Base-by-base conservation (phyloP, 2,888 invertebrate species). In the Stratiomys singularior region DNA sequence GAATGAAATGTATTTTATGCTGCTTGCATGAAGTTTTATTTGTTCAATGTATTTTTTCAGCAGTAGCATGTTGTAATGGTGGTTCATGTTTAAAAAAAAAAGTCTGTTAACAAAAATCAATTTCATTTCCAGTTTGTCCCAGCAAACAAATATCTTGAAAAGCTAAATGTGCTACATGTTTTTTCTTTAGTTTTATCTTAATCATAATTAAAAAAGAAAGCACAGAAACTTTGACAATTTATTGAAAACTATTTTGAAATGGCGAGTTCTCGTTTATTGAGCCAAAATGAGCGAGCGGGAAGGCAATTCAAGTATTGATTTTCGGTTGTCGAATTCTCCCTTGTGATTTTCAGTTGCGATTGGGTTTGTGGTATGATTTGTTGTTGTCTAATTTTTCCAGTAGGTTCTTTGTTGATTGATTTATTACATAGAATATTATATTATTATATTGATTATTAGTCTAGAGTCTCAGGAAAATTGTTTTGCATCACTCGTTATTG, bases 101-200 rank as follows among this genome's bases (percentile, higher is more conserved):
- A 72, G 21, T 44, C 37, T 5, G 47, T 69, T 47, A 69, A 23
- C 46, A 69, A 69, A 69, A 47, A 21, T 44, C 21, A 15, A 67
- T 25, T 46, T n/a, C 44, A 56, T 52, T 46, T 56, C 28, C 23
- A 69, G 77, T 77, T 77, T 77, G 77, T 69, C 69, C 77, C 77
- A 77, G 77, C 77, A 77, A 77, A 77, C 77, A 69, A 64, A 76
- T 46, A 76, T 15, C 37, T 58, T 63, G 21, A 64, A 76, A 47
- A 76, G 72, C 58, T 46, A 11, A 60, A 64, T n/a, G 27, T 18
- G 46, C 28, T 72, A 37, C 9, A 72, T 72, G 52, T 72, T 60
- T 11, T n/a, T 15, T 52, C 47, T 56, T 76, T 64, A 76, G 5
- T 76, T 76, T 76, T 46, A 64, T 64, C 76, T 64, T 64, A 76